Conservation (phyloP, 2,888 invertebrate genomes). For the Diogma glabrata region DNA sequence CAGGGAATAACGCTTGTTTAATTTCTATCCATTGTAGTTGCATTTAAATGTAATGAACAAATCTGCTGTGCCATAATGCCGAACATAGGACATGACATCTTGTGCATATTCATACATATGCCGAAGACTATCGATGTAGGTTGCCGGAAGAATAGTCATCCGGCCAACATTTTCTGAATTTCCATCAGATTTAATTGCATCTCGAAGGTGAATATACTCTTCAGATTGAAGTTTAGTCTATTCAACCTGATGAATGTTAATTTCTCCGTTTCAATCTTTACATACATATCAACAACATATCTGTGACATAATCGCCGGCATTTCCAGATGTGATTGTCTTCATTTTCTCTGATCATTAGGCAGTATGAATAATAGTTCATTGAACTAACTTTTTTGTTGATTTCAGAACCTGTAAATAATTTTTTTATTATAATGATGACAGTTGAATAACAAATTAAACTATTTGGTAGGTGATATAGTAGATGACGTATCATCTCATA, state of each 20-base stretch:
- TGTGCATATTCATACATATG: constrained; percentile 3
- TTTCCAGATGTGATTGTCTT: constrained; percentile 2
- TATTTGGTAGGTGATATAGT: constrained; percentile 10
- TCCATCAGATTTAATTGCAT: constrained; percentile 22
- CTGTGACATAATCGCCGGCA: constrained; percentile 13
- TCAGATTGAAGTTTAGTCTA: constrained; percentile 23
- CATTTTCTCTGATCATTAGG: no score
- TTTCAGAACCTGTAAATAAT: constrained; percentile 1
- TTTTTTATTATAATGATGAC: constrained; percentile 11
- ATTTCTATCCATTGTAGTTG: constrained; percentile 18
- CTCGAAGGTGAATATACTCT: constrained; percentile 27
- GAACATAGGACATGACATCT: constrained; percentile 12
- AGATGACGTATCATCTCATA: constrained; percentile 11
- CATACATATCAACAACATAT: neutral
- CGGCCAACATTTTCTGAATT: constrained; percentile 17
- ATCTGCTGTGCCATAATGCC: constrained; percentile 4
- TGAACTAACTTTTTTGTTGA: no score
- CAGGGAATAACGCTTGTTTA: constrained; percentile 14
- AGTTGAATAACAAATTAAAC: constrained; percentile 1
- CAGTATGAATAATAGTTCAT: neutral
- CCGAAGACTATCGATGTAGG: constrained; percentile 12
- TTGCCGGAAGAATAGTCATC: constrained; percentile 17
- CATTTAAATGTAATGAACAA: constrained; percentile 12
- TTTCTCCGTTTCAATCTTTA: constrained; percentile 16
- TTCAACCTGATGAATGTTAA: constrained; percentile 24